These are phyloP conservation scores for Trogon melanurus DNA, from an alignment of 2,113 vertebrate species.

Conservation along the genomic window DNA sequence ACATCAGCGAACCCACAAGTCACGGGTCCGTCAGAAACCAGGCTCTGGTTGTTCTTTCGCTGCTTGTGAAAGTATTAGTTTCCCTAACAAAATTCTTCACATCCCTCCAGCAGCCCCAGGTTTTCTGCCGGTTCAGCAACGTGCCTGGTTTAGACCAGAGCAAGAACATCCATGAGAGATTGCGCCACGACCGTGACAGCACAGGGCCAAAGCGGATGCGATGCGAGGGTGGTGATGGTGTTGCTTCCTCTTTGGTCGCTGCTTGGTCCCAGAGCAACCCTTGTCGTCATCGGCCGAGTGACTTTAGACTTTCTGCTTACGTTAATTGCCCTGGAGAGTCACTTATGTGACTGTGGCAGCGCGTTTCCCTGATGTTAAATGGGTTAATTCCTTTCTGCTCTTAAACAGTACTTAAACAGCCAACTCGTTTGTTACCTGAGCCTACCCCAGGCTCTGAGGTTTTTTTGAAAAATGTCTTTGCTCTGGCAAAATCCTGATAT, in stretches of 20 bases:
- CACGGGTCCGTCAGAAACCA: neutral
- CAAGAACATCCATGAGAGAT: neutral
- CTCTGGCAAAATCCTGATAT: accelerated
- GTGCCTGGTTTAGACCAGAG: neutral
- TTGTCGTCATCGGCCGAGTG: neutral
- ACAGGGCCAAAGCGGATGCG: accelerated
- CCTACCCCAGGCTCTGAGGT: neutral
- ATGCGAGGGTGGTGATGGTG: neutral
- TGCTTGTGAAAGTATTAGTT: neutral
- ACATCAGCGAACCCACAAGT: neutral
- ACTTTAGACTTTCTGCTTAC: neutral
- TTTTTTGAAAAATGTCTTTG: accelerated
- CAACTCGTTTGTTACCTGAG: neutral
- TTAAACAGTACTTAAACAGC: neutral
- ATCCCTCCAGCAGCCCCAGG: neutral
- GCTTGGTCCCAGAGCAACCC: neutral
- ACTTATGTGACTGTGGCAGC: accelerated
- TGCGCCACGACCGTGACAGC: accelerated
- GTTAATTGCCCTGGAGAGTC: neutral
- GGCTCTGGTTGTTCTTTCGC: neutral
- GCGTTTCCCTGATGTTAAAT: neutral
- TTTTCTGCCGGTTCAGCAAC: neutral
- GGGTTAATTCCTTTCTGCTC: neutral
- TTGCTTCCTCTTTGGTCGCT: neutral
- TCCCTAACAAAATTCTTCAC: neutral